Percentiles rank a stretch among this genome's conserved stretches.
phyloP scores from a whole-genome alignment of 1,140 invertebrate species.

The Cephus cinctus region DNA sequence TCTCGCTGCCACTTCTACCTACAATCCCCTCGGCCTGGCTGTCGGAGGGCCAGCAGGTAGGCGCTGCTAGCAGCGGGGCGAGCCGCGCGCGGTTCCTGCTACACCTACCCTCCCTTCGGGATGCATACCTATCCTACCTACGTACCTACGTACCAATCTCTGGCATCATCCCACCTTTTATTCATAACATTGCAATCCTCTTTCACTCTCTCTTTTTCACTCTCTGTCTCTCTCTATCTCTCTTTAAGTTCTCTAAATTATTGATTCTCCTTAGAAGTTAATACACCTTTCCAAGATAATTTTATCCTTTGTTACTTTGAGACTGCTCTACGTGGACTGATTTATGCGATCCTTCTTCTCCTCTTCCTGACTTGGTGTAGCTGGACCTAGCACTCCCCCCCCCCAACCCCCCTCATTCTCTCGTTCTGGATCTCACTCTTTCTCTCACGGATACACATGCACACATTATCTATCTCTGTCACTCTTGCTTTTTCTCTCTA shows the following conservation, averaged over 20 bases:
- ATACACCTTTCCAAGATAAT: too few relatives aligned
- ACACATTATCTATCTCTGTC: slow-evolving; percentile 2
- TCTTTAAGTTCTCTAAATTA: slow-evolving; percentile 17
- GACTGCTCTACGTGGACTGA: too few relatives aligned
- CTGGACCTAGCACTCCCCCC: slow-evolving; percentile 51
- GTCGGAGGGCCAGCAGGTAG: slow-evolving; percentile 75
- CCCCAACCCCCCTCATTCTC: slow-evolving; percentile 12
- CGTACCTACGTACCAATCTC: neutral
- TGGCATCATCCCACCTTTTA: neutral
- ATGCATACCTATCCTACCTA: too few relatives aligned
- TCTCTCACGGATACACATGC: neutral
- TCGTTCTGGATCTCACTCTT: neutral
- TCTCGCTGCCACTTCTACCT: slow-evolving; percentile 67
- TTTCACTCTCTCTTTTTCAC: slow-evolving; percentile 18
- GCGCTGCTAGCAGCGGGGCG: slow-evolving; percentile 56
- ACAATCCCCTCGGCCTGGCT: slow-evolving; percentile 79
- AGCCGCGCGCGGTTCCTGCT: slow-evolving; percentile 53
- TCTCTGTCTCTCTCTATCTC: neutral
- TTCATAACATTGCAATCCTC: too few relatives aligned
- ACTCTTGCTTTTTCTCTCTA: neutral
- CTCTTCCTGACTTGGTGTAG: slow-evolving; percentile 51
- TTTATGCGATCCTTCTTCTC: too few relatives aligned
- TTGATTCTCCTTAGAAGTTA: too few relatives aligned
- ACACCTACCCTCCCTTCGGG: slow-evolving; percentile 40
- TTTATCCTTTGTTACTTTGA: too few relatives aligned